A percentile compares a stretch with the other conserved stretches of the same genome.
Conservation (phyloP, 2,797 vertebrate genomes). For the Crenuchus spilurus region DNA sequence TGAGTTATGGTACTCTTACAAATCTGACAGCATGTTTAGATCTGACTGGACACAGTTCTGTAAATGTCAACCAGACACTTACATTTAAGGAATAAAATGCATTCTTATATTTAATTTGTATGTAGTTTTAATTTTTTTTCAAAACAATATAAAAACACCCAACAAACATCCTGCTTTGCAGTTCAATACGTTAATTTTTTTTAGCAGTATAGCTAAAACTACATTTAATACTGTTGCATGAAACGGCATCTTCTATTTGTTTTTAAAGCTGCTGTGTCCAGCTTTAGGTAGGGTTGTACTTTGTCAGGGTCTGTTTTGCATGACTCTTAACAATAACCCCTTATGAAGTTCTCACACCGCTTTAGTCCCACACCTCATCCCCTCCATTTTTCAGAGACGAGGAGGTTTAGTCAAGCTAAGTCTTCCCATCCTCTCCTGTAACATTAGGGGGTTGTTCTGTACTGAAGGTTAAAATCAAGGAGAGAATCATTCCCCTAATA, state of each 20-base stretch:
- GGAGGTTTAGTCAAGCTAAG: not conserved
- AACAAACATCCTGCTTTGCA: not conserved
- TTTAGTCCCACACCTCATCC: not conserved
- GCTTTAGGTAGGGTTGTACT: not conserved
- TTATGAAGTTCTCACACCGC: not conserved
- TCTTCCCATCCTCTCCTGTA: conserved; percentile 5
- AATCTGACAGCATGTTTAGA: too few species aligned
- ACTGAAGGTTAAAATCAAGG: conserved; percentile 32
- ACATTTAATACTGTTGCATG: too few species aligned
- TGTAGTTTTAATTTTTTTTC: too few species aligned
- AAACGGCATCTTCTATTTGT: not conserved
- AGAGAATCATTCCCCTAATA: conserved; percentile 26
- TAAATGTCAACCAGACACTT: too few species aligned
- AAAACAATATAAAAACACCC: too few species aligned
- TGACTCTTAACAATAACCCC: not conserved
- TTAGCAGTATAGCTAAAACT: too few species aligned
- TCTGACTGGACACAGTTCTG: too few species aligned
- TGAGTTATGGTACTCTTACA: too few species aligned
- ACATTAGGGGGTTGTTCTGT: conserved; percentile 12
- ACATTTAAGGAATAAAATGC: too few species aligned
- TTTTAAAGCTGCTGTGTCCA: not conserved
- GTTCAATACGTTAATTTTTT: not conserved
- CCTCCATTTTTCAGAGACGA: not conserved
- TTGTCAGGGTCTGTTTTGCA: not conserved
- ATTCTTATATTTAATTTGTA: too few species aligned